Percentiles rank a stretch among this genome's conserved stretches.
These are phyloP conservation scores for Rallus limicola DNA, from an alignment of 2,113 vertebrate species.

Conservation along the genomic window DNA sequence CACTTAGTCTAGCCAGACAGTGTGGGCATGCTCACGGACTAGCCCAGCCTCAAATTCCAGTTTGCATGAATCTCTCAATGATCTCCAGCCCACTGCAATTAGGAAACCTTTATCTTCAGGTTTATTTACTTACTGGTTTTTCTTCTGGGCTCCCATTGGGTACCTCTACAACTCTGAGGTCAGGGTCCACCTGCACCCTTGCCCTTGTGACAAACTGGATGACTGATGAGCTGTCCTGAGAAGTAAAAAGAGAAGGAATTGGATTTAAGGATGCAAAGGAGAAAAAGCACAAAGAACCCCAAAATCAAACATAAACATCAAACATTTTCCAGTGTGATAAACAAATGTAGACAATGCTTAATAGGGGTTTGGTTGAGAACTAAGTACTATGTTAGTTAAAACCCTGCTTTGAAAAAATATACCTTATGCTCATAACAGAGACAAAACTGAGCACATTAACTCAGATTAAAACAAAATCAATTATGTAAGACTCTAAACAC, in stretches of 20 bases:
- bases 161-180: slow-evolving; percentile 83
- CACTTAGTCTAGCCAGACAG: background rate
- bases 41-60: background rate
- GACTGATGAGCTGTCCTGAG: slow-evolving; percentile 93
- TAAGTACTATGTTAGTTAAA: background rate
- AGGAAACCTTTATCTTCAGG: background rate
- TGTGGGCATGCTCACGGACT: background rate
- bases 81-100: background rate
- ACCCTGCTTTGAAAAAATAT: background rate
- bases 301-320: background rate
- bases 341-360: background rate
- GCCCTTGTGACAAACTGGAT: slow-evolving; percentile 93
- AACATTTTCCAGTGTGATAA: background rate
- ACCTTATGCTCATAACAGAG: background rate
- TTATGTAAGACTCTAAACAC: background rate
- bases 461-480: background rate
- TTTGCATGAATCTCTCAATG: background rate
- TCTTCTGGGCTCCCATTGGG: slow-evolving; percentile 86
- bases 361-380: background rate
- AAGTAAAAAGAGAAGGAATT: background rate
- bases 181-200: slow-evolving; percentile 80
- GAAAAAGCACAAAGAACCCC: fast-evolving
- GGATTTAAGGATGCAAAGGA: background rate
- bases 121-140: slow-evolving; percentile 83
- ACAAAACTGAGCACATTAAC: background rate